Conservation (phyloP, 2,888 invertebrate species). For the Ochropleura plecta region DNA sequence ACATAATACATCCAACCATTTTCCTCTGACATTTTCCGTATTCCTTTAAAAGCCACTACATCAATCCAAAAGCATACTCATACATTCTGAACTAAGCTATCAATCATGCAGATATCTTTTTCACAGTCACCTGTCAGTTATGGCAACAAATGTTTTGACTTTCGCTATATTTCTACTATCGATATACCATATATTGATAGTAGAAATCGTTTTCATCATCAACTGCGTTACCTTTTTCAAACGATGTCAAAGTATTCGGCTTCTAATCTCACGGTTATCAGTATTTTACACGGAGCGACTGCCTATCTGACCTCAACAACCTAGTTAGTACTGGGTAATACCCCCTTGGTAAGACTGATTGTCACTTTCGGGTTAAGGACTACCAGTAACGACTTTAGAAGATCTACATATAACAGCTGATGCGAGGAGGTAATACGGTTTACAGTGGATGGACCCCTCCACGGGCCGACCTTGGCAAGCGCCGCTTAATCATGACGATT, state of each 20-base stretch:
- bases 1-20: slow-evolving; percentile 37
- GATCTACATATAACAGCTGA: background rate
- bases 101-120: slow-evolving; percentile 52
- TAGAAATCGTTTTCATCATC: background rate
- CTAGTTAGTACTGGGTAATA: background rate
- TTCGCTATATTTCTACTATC: slow-evolving; percentile 42
- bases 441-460: too few relatives aligned
- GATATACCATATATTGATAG: background rate
- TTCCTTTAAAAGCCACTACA: slow-evolving; percentile 47
- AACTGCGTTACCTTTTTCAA: background rate
- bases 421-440: too few relatives aligned
- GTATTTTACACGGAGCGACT: background rate
- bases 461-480: background rate
- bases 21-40: slow-evolving; percentile 3
- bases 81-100: slow-evolving; percentile 47
- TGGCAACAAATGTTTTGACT: slow-evolving; percentile 54
- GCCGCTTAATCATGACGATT: background rate
- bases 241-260: background rate
- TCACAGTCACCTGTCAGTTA: slow-evolving; percentile 46
- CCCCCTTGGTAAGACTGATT: background rate
- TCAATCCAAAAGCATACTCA: slow-evolving; percentile 29
- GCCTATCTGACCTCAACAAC: background rate
- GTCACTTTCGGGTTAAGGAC: background rate
- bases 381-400: background rate
- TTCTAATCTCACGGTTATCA: background rate